These are phyloP conservation scores for Callaeas wilsoni DNA, from an alignment of 2,113 vertebrate genomes.

Conservation along the genomic window DNA sequence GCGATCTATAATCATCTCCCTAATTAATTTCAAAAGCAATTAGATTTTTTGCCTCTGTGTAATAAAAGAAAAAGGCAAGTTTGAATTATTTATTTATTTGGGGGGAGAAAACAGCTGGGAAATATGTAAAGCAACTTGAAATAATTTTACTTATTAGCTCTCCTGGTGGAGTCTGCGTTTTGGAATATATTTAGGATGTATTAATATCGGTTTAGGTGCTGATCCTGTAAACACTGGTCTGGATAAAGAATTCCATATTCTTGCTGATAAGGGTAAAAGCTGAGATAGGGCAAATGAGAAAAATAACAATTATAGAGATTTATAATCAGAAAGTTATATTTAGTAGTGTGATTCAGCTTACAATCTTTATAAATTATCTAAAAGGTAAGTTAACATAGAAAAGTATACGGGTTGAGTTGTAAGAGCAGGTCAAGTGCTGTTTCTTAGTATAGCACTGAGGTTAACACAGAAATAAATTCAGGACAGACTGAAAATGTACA, in stretches of 20 bases:
- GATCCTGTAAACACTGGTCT: neutral
- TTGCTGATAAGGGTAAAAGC: neutral
- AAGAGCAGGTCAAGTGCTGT: neutral
- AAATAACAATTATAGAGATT: neutral
- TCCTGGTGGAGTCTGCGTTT: neutral
- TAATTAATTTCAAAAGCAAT: neutral
- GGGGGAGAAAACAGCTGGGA: neutral
- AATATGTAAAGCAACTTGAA: neutral
- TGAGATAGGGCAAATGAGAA: neutral
- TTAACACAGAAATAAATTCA: neutral
- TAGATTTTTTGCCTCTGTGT: neutral
- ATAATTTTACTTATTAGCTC: neutral
- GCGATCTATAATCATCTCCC: neutral
- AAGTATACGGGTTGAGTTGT: neutral
- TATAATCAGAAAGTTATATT: neutral
- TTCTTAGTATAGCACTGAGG: neutral
- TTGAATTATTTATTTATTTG: neutral
- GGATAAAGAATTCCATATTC: neutral
- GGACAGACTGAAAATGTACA: neutral
- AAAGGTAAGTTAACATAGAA: neutral
- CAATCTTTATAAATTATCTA: neutral
- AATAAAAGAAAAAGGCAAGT: neutral
- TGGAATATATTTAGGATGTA: neutral
- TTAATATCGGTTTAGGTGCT: neutral
- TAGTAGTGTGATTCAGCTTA: neutral